Evolutionary conservation across 2,113 vertebrate genomes (phyloP), one percentile per base, ranked within the genome.

Genomic region (Oncorhynchus tshawytscha): DNA sequence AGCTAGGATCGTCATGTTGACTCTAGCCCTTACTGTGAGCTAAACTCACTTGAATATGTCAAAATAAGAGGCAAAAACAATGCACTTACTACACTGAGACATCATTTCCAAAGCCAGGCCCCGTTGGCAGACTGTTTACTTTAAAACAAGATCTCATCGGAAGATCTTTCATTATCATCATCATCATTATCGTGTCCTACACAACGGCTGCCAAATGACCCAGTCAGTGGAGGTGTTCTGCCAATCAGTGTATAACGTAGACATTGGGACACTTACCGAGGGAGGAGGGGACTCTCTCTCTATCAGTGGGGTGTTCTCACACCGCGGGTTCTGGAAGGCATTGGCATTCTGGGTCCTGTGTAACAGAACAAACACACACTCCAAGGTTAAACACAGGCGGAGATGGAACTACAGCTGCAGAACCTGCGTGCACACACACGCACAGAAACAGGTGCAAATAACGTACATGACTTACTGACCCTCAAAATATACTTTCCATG

Each of bases 251-350:
- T 65, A 74, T 67, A 18, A 25, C 16, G 67, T 34, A 76, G 66
- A 31, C 34, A 74, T 59, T 65, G 25, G 51, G 8, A 84, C 77
- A 96, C 97, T 97, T 95, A 99, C 98, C 87, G 97, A 95, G 78
- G 98, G 98, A 65, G 98, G 98, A 81, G 98, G 98, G 87, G 98
- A 99, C 92, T 99, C 98, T 76, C 96, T 95, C 86, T 96, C 97
- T 76, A 99, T 99, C 93, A 99, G 95, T 45, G 98, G 98, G 20
- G 98, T 99, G 90, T 99, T 99, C 94, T 99, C 98, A 89, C 96
- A 98, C 89, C 98, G 97, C 34, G 97, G 96, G 81, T 97, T 99
- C 93, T 97, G 98, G 92, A 98, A 98, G 91, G 39, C 39, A 45
- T 98, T 98, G 93, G 97, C 94, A 84, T 98, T 99, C 94, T 99